phyloP scores from a whole-genome alignment of 2,888 invertebrate species.

The Homarus gammarus region DNA sequence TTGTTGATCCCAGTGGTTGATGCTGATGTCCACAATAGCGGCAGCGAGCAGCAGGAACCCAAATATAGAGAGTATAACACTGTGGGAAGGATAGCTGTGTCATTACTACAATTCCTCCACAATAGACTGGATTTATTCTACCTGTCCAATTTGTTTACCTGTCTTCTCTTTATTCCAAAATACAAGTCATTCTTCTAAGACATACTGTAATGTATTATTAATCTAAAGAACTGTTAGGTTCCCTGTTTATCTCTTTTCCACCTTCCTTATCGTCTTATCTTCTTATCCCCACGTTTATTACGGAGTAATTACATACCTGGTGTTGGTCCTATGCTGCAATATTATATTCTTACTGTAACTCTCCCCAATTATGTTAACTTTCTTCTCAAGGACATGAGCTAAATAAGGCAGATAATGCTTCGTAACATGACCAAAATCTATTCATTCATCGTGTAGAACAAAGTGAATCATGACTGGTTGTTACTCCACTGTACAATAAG shows the following conservation, averaged over 20 bases:
- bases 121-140: background rate
- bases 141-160: background rate
- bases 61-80: slow-evolving; percentile 9
- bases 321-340: background rate
- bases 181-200: background rate
- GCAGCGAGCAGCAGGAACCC: slow-evolving; percentile 2
- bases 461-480: no score
- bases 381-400: background rate
- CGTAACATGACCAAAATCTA: background rate
- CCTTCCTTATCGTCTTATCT: no score
- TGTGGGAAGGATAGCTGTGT: background rate
- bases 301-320: background rate
- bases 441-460: no score
- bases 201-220: no score
- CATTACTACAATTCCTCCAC: background rate
- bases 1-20: slow-evolving; percentile 13
- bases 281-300: no score
- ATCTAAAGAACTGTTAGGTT: no score
- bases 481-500: no score
- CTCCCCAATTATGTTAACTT: background rate
- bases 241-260: no score
- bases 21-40: background rate
- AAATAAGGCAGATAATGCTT: background rate
- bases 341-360: background rate
- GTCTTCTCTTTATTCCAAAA: background rate